A percentile compares a stretch with the other conserved stretches of the same genome.
Evolutionary conservation across 2,113 vertebrate species (phyloP).

Genomic region (Dendrocopos noguchii): DNA sequence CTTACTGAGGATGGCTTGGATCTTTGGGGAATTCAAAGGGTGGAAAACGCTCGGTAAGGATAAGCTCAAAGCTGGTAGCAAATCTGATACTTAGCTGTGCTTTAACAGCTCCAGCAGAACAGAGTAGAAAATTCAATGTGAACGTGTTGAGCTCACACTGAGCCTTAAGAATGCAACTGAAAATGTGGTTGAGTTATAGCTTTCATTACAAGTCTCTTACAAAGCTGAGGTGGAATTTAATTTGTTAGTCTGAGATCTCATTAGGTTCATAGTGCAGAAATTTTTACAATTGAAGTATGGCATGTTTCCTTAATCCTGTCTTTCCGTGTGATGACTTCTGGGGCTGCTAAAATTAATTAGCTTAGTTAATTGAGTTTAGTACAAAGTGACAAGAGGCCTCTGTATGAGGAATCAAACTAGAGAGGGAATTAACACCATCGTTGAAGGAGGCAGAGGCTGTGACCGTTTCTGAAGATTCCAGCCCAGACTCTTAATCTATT

Average conservation of each 20-base stretch:
- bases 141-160: not conserved
- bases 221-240: not conserved
- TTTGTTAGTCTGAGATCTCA: not conserved
- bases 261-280: not conserved
- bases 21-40: constrained; percentile 93
- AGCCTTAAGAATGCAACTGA: not conserved
- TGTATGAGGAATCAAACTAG: not conserved
- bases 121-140: not conserved
- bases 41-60: constrained; percentile 85
- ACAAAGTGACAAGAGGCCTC: not conserved
- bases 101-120: not conserved
- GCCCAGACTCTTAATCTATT: not conserved
- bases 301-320: not conserved
- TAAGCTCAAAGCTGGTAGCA: not conserved
- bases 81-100: not conserved
- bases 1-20: constrained; percentile 97
- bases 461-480: not conserved
- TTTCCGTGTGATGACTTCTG: not conserved
- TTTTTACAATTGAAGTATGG: not conserved
- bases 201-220: accelerated
- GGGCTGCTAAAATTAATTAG: not conserved
- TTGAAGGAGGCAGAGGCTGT: not conserved
- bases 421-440: not conserved
- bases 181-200: not conserved
- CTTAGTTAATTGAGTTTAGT: not conserved